Conservation (phyloP, 2,113 vertebrate species). For the Colinus virginianus region DNA sequence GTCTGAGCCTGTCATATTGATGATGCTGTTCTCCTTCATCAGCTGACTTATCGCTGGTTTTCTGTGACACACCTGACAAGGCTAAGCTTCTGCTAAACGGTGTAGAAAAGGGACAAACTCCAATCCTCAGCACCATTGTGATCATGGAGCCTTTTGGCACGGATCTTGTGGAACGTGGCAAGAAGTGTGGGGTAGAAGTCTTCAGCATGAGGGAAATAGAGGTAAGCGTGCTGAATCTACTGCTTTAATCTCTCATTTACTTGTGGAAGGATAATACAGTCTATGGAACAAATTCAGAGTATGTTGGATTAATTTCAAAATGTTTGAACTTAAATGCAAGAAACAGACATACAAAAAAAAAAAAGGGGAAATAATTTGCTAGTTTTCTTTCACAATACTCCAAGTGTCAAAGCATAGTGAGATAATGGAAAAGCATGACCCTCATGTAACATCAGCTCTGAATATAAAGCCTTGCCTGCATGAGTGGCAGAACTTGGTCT, state of each 20-base stretch:
- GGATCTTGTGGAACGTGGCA: constrained; percentile 83
- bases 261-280: neutral
- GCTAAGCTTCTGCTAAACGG: constrained; percentile 84
- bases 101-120: constrained; percentile 77
- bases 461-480: neutral
- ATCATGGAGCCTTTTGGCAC: constrained; percentile 86
- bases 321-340: neutral
- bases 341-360: neutral
- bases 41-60: constrained; percentile 87
- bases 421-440: neutral
- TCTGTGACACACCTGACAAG: constrained; percentile 92
- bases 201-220: constrained; percentile 87
- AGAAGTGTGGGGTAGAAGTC: constrained; percentile 85
- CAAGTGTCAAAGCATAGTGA: neutral
- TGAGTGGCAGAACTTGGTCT: neutral
- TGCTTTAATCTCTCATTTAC: neutral
- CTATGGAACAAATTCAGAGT: neutral
- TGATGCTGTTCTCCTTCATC: neutral
- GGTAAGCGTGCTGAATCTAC: constrained; percentile 73
- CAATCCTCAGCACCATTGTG: constrained; percentile 83
- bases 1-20: neutral
- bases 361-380: neutral
- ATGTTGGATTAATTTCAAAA: neutral
- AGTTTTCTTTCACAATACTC: neutral
- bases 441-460: neutral